These are phyloP conservation scores for Xyrauchen texanus DNA, from an alignment of 2,113 vertebrate genomes.

Conservation along the genomic window DNA sequence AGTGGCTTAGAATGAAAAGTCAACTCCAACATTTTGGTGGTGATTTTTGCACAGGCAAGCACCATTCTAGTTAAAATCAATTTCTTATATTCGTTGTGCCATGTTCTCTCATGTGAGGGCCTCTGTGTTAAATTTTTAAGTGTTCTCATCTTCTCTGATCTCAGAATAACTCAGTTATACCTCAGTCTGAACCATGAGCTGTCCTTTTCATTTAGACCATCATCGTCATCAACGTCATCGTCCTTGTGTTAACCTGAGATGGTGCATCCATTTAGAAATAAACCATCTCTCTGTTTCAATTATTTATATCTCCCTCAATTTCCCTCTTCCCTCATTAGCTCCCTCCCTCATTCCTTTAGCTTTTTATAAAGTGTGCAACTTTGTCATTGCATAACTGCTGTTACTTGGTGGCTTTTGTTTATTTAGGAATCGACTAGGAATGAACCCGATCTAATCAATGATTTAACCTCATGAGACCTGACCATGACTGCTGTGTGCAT, in stretches of 20 bases:
- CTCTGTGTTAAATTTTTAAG: constrained; percentile 11
- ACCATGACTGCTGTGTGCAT: too few species aligned
- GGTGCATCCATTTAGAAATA: constrained; percentile 48
- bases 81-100: background rate
- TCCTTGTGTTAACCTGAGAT: constrained; percentile 38
- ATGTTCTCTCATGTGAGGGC: background rate
- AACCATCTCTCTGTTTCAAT: constrained; percentile 30
- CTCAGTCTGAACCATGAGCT: constrained; percentile 17
- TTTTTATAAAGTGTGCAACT: background rate
- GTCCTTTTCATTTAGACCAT: constrained; percentile 35
- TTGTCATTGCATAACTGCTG: background rate
- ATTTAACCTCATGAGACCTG: too few species aligned
- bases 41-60: too few species aligned
- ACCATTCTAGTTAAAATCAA: too few species aligned
- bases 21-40: too few species aligned
- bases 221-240: constrained; percentile 28
- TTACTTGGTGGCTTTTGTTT: background rate
- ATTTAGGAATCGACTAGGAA: too few species aligned
- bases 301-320: constrained; percentile 2
- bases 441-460: too few species aligned
- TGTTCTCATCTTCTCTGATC: constrained; percentile 6
- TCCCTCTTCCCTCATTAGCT: background rate
- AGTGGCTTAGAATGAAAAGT: too few species aligned
- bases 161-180: constrained; percentile 33
- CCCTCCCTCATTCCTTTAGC: too few species aligned